A percentile compares a stretch with the other conserved stretches of the same genome.
Evolutionary conservation across 2,797 vertebrate genomes (phyloP).

Genomic region (Hapalemur alaotrensis): DNA sequence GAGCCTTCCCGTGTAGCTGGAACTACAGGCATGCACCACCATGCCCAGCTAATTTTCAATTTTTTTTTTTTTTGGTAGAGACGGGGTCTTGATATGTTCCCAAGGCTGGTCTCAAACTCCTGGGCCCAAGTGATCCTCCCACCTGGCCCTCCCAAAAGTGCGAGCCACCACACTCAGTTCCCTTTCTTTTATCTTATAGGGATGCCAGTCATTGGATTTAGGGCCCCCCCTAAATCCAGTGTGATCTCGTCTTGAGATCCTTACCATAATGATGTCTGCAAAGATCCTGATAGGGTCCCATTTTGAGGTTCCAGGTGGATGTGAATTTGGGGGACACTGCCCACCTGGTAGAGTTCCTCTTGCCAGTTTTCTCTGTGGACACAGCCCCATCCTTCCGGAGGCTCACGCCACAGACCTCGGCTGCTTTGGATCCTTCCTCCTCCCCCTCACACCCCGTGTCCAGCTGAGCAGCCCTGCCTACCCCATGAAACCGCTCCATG

Average conservation of each 20-base stretch:
- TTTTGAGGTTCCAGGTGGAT: neutral
- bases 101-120: neutral
- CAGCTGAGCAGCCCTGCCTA: neutral
- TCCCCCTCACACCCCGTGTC: neutral
- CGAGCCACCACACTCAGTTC: rapidly evolving
- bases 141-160: neutral
- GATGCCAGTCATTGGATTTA: neutral
- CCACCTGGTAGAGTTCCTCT: neutral
- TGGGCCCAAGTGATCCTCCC: neutral
- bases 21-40: neutral
- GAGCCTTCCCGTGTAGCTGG: neutral
- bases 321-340: neutral
- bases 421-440: neutral
- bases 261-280: neutral
- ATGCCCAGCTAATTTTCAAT: neutral
- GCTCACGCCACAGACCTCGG: rapidly evolving
- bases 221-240: neutral
- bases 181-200: neutral
- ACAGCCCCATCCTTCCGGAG: neutral
- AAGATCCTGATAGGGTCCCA: neutral
- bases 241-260: neutral
- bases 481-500: rapidly evolving
- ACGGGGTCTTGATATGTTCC: neutral
- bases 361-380: no score
- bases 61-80: neutral